Evolutionary conservation across 2,113 vertebrate genomes (phyloP).

Genomic region (Centropristis striata): DNA sequence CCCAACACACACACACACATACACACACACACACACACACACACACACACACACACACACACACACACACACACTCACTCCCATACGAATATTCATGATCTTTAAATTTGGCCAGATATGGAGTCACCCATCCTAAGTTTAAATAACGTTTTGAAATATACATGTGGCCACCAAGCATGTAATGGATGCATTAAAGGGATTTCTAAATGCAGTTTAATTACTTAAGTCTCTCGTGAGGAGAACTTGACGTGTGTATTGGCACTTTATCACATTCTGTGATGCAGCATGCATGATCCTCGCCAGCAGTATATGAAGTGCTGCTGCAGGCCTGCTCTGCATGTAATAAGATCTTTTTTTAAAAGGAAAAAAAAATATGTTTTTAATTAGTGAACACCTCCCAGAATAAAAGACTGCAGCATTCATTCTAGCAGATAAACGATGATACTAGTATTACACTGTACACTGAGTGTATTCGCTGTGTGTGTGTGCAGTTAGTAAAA

Average conservation of each 20-base stretch:
- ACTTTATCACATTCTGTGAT: slow-evolving; percentile 31
- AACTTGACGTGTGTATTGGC: slow-evolving; percentile 13
- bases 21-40: slow-evolving; percentile 7
- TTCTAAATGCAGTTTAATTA: slow-evolving; percentile 61
- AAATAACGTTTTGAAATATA: slow-evolving; percentile 61
- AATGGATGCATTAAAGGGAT: slow-evolving; percentile 60
- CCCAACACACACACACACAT: slow-evolving; percentile 18
- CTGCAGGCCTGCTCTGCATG: background rate
- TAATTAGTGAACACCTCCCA: background rate
- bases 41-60: slow-evolving; percentile 12
- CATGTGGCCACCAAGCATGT: slow-evolving; percentile 67
- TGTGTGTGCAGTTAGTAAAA: slow-evolving; percentile 1
- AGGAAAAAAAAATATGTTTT: background rate
- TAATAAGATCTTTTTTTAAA: background rate
- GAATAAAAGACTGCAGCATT: background rate
- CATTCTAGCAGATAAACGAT: background rate
- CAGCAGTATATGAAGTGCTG: background rate
- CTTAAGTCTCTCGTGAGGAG: slow-evolving; percentile 52
- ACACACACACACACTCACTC: slow-evolving; percentile 6
- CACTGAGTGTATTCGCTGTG: background rate
- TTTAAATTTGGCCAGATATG: slow-evolving; percentile 52
- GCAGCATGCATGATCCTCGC: slow-evolving; percentile 2
- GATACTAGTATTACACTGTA: background rate
- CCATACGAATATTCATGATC: slow-evolving; percentile 65
- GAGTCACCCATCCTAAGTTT: slow-evolving; percentile 24